Evolutionary conservation across 2,888 invertebrate species (phyloP), one percentile per base, ranked within the genome.

Genomic region (Eilema caniola): DNA sequence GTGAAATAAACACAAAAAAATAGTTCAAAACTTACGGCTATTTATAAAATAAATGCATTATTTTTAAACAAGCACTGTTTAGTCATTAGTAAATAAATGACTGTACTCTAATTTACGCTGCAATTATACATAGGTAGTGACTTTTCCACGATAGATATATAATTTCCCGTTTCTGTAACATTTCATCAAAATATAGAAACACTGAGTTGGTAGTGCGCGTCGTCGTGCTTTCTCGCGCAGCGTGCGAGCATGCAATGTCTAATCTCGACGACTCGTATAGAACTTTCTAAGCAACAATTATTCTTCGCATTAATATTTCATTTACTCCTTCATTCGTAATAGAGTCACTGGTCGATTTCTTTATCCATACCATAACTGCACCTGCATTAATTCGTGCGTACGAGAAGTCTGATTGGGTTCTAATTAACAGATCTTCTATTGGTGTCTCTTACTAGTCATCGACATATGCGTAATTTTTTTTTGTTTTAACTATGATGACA

Each of bases 271-370:
- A 89, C 87, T 89, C 88, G 89, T 87, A 89, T 90, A 87, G 89
- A 93, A 95, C 95, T 95, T 95, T 95, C 95, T 95, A 95, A 93
- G 93, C 93, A 94, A 93, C 91, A 93, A 95, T 94, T 94, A 93
- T 91, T 91, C 92, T 93, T 92, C 90, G 89, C 94, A 95, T 95
- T 92, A 94, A 94, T 95, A 94, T 94, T 95, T 92, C 89, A 94
- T 94, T 92, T 90, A 86, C 87, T 90, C 87, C 88, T 89, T 87
- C 88, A 86, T 88, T 89, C 81, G 86, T 86, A 83, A 88, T 88
- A 85, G 83, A 86, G 89, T 88, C 84, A 86, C 75, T 76, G 65
- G 74, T 59, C 65, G 79, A 83, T 82, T 82, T 81, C 79, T 78
- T 79, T 80, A 80, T 77, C 75, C 75, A 83, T 81, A 77, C 73